Conservation (phyloP, 2,888 invertebrate genomes). For the Pollenia angustigena region DNA sequence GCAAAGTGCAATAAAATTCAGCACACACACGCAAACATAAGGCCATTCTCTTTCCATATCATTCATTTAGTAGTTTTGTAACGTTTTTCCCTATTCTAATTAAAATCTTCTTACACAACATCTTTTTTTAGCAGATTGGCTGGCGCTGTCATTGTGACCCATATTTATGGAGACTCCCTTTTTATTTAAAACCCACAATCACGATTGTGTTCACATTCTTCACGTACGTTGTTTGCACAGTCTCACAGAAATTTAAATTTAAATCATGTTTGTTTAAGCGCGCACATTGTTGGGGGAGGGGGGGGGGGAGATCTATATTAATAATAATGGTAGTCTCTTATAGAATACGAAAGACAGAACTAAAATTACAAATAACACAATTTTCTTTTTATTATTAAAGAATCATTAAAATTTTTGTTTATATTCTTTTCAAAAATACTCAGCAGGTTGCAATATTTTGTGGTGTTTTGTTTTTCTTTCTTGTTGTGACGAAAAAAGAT, state of each 20-base stretch:
- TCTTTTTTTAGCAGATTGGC: background rate
- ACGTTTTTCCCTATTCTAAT: slow-evolving; percentile 22
- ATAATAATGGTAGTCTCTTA: slow-evolving; percentile 28
- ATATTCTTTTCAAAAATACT: slow-evolving; percentile 1
- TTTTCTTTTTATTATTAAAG: background rate
- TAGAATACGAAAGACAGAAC: background rate
- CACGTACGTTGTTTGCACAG: background rate
- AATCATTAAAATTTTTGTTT: slow-evolving; percentile 26
- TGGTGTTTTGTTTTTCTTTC: background rate
- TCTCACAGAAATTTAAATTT: background rate
- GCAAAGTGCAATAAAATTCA: slow-evolving; percentile 44
- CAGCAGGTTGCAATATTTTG: slow-evolving; percentile 26
- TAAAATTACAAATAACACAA: background rate
- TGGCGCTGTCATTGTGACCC: slow-evolving; percentile 46
- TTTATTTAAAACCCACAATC: slow-evolving; percentile 2
- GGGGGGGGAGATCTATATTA: background rate
- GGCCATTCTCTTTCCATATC: background rate
- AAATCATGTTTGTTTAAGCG: slow-evolving; percentile 29
- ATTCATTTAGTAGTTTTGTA: background rate
- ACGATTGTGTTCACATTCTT: background rate
- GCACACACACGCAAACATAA: slow-evolving; percentile 12
- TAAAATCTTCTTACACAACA: slow-evolving; percentile 25
- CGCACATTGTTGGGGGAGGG: background rate
- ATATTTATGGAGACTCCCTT: slow-evolving; percentile 38
- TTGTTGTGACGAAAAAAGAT: background rate